These are phyloP conservation scores for Metopolophium dirhodum DNA, from an alignment of 1,140 invertebrate species.

Conservation along the genomic window DNA sequence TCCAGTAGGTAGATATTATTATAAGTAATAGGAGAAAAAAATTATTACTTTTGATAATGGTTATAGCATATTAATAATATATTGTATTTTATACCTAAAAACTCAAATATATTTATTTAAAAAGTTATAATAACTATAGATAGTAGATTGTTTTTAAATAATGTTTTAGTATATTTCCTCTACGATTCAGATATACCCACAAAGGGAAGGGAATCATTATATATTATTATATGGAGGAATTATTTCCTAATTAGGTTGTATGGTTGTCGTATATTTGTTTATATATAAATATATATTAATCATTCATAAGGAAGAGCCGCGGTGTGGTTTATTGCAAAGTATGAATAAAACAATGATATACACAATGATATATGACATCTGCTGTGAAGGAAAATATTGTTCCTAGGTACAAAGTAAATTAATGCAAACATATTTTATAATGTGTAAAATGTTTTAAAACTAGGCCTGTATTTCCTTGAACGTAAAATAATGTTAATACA, in stretches of 20 bases:
- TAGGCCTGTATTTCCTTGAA: background rate
- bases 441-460: slow-evolving; percentile 7
- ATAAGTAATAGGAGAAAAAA: background rate
- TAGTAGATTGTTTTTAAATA: background rate
- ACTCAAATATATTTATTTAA: background rate
- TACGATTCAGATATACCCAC: background rate
- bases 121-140: background rate
- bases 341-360: slow-evolving; percentile 42
- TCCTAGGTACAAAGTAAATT: slow-evolving; percentile 7
- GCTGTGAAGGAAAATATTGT: slow-evolving; percentile 25
- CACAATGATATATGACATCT: slow-evolving; percentile 38
- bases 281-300: background rate
- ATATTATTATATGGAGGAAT: background rate
- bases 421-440: slow-evolving; percentile 26
- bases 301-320: slow-evolving; percentile 26
- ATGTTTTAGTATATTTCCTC: background rate
- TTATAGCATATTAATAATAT: background rate
- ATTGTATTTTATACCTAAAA: background rate
- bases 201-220: background rate
- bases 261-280: background rate
- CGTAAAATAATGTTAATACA: background rate
- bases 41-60: background rate
- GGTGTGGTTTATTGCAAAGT: slow-evolving; percentile 22
- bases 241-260: background rate
- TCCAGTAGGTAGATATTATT: background rate